These are phyloP conservation scores for Drosophila mimetica DNA, from an alignment of 2,888 invertebrate genomes.

Conservation along the genomic window DNA sequence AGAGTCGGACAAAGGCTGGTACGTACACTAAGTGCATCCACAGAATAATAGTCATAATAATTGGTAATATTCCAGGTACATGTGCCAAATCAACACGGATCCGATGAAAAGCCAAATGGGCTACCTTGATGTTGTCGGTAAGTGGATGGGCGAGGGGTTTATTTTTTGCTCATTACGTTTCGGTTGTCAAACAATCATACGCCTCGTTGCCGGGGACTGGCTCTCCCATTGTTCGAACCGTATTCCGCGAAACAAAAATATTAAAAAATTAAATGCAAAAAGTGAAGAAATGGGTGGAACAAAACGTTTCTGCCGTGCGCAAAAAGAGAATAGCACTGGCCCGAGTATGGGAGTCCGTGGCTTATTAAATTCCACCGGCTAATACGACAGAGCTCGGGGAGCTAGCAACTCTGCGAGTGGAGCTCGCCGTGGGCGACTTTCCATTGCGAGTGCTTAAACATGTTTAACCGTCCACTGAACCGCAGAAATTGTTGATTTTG, in stretches of 20 bases:
- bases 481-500: constrained; percentile 81
- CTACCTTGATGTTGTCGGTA: constrained; percentile 94
- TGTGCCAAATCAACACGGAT: constrained; percentile 85
- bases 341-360: constrained; percentile 23
- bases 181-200: constrained; percentile 56
- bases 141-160: constrained; percentile 64
- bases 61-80: constrained; percentile 82
- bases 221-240: constrained; percentile 41
- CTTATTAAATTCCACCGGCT: constrained; percentile 52
- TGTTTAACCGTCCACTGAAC: constrained; percentile 81
- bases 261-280: constrained; percentile 19
- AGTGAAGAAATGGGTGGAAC: constrained; percentile 31
- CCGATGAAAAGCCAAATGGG: constrained; percentile 89
- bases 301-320: constrained; percentile 64
- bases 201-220: constrained; percentile 39
- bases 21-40: constrained; percentile 6
- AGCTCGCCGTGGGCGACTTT: constrained; percentile 23
- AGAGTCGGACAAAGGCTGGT: constrained; percentile 91
- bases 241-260: constrained; percentile 28
- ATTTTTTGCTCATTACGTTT: constrained; percentile 47
- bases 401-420: constrained; percentile 8
- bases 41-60: neutral
- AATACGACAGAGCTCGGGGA: constrained; percentile 4
- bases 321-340: constrained; percentile 10
- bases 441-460: constrained; percentile 67